Base-by-base conservation (phyloP, 2,113 vertebrate genomes). In the Boulengeromyrus knoepffleri region DNA sequence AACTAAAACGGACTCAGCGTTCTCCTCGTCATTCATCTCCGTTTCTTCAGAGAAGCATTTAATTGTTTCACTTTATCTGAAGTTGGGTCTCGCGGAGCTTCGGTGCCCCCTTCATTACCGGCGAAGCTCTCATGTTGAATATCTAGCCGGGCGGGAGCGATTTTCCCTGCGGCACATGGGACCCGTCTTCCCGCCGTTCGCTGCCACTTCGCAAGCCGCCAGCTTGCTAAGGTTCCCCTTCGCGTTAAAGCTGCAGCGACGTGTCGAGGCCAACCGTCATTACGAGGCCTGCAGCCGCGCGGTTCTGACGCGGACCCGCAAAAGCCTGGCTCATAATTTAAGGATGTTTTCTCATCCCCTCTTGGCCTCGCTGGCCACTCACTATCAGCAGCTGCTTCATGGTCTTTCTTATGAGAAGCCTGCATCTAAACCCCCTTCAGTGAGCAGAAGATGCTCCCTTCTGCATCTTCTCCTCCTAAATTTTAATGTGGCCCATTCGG, bases 161-260 rank as follows among this genome's bases (percentile, higher is more conserved):
- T 56, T 7, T 42, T 58, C 7, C 27, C 13, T 56, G 31, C 10
- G 6, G 39, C 6, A 3, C 52, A 21, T 15, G 42, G 58, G 88
- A 8, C 21, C 46, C 15, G 15, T 87, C 85, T 36, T 87, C 31
- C 8, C 17, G 49, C n/a, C 85, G 4, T 87, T 1, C 13, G 13
- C 49, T 17, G 24, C 21, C 47, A 7, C 47, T 15, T 21, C 15
- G 92, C 91, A 91, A 90, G 89, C 90, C 62, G 89, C 31, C 6
- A 17, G 88, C 91, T 91, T 87, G 89, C 66, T 6, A 13, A 88
- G 90, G 50, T 19, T 36, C 83, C 83, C 13, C 45, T n/a, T 83
- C 1, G 17, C 15, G 24, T 85, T 39, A 47, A 5, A 45, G 45
- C 83, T n/a, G 83, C 83, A 46, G 45, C 19, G 45, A 47, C 7